Conservation (phyloP, 2,888 invertebrate species). For the Pollenia griseotomentosa region DNA sequence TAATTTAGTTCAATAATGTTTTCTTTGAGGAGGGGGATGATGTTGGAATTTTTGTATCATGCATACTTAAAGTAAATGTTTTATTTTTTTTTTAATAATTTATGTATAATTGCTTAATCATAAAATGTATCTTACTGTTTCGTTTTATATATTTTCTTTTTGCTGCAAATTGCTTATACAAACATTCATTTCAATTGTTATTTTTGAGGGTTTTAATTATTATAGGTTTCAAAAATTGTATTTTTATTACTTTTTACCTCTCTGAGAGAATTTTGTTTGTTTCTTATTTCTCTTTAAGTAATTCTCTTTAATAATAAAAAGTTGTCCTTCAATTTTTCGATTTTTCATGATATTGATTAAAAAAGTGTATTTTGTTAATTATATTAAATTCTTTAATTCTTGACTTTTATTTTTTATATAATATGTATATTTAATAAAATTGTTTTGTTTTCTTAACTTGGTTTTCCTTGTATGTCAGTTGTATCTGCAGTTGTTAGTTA, state of each 20-base stretch:
- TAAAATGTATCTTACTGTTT: slow-evolving; percentile 42
- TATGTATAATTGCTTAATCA: slow-evolving; percentile 50
- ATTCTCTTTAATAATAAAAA: slow-evolving; percentile 52
- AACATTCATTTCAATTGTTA: slow-evolving; percentile 29
- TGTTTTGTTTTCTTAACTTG: slow-evolving; percentile 79
- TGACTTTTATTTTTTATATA: slow-evolving; percentile 51
- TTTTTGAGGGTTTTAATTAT: slow-evolving; percentile 40
- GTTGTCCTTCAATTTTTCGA: slow-evolving; percentile 32
- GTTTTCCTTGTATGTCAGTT: slow-evolving; percentile 75
- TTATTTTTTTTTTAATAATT: slow-evolving; percentile 37
- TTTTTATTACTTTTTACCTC: slow-evolving; percentile 18
- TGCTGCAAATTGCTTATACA: slow-evolving; percentile 57
- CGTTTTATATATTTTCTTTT: slow-evolving; percentile 13
- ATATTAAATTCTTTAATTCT: slow-evolving; percentile 56
- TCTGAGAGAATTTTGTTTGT: slow-evolving; percentile 34
- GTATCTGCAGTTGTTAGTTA: slow-evolving; percentile 73
- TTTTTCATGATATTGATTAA: slow-evolving; percentile 49
- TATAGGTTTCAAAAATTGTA: slow-evolving; percentile 59
- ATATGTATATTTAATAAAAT: slow-evolving; percentile 78
- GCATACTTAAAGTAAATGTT: slow-evolving; percentile 49
- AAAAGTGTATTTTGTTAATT: slow-evolving; percentile 41
- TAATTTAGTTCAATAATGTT: slow-evolving; percentile 35
- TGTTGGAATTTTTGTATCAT: slow-evolving; percentile 32
- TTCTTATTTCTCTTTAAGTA: slow-evolving; percentile 12
- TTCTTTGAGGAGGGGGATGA: slow-evolving; percentile 1